A percentile compares a stretch with the other conserved stretches of the same genome.
Evolutionary conservation across 2,888 invertebrate genomes (phyloP).

Genomic region (Conistra vaccinii): DNA sequence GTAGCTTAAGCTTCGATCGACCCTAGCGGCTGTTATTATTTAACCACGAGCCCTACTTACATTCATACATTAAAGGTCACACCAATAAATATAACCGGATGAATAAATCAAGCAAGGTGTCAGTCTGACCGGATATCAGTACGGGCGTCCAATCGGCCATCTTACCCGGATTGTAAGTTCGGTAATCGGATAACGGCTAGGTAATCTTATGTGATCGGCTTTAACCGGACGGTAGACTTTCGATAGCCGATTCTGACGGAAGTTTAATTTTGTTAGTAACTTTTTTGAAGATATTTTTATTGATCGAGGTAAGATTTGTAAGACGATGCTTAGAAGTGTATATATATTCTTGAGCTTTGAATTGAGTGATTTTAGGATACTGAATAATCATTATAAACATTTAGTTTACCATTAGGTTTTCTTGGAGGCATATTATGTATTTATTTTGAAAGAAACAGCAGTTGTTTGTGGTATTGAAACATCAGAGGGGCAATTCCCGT

Average conservation of each 20-base stretch:
- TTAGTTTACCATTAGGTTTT: neutral
- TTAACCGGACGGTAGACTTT: slow-evolving; percentile 13
- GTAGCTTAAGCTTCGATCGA: too few species aligned
- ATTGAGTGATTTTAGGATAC: neutral
- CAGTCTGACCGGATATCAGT: slow-evolving; percentile 43
- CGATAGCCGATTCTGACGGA: neutral
- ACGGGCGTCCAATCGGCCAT: slow-evolving; percentile 50
- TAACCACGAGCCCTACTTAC: too few species aligned
- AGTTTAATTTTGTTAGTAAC: slow-evolving; percentile 15
- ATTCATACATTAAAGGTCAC: too few species aligned
- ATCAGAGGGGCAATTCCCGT: too few species aligned
- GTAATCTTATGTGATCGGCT: slow-evolving; percentile 56
- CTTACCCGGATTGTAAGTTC: slow-evolving; percentile 48
- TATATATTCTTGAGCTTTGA: neutral
- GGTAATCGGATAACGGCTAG: slow-evolving; percentile 58
- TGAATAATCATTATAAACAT: neutral
- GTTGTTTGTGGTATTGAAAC: neutral
- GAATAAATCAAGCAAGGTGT: slow-evolving; percentile 53
- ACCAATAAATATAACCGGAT: slow-evolving; percentile 22
- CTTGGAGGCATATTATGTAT: neutral
- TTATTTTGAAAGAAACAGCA: neutral
- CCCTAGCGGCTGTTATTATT: too few species aligned
- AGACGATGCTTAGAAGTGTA: neutral
- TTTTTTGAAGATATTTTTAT: slow-evolving; percentile 8
- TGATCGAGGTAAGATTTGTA: neutral